Evolutionary conservation across 2,888 invertebrate genomes (phyloP).

Genomic region (Tachina lurida): DNA sequence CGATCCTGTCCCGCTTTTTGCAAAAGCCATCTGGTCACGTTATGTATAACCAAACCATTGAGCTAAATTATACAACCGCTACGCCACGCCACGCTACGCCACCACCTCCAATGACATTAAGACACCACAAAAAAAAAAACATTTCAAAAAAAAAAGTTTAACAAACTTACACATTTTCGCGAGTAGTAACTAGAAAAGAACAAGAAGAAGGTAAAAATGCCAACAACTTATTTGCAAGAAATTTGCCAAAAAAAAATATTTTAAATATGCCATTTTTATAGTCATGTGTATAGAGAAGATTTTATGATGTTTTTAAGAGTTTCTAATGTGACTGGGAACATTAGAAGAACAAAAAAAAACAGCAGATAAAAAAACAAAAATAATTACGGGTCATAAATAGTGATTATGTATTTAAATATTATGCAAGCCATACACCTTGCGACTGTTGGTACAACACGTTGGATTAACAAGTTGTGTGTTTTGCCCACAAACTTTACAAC

Average conservation of each 20-base stretch:
- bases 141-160: neutral
- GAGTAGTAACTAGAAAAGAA: neutral
- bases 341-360: neutral
- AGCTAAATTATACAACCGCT: constrained; percentile 38
- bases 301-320: constrained; percentile 35
- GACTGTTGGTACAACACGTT: no score
- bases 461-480: no score
- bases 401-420: constrained; percentile 26
- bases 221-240: constrained; percentile 47
- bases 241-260: constrained; percentile 60
- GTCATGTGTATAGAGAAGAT: constrained; percentile 13
- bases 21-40: no score
- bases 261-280: constrained; percentile 39
- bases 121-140: neutral
- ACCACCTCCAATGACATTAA: constrained; percentile 6
- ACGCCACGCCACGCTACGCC: no score
- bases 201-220: constrained; percentile 3
- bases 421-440: no score
- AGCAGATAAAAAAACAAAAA: constrained; percentile 1
- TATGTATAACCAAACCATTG: constrained; percentile 34
- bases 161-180: neutral
- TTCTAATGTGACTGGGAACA: constrained; percentile 17
- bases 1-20: no score
- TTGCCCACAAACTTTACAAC: no score
- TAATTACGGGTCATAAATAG: constrained; percentile 6